A percentile compares a stretch with the other conserved stretches of the same genome.
phyloP scores from a whole-genome alignment of 2,113 vertebrate genomes.

The Pagrus major region DNA sequence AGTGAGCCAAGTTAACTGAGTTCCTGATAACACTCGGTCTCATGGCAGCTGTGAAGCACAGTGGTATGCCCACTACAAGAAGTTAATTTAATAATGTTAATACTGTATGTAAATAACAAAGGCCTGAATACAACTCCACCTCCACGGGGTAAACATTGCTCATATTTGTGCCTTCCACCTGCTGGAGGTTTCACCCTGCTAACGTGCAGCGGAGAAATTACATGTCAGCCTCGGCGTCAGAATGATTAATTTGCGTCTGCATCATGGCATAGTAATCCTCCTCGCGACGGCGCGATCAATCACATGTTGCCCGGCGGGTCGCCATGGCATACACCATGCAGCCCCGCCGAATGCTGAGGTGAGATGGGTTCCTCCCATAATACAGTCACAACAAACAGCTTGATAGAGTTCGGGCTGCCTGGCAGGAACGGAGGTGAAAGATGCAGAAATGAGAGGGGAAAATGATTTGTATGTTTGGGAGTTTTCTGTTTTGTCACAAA shows the following conservation, averaged over 20 bases:
- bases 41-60: background rate
- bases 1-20: background rate
- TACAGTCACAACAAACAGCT: constrained; percentile 68
- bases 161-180: constrained; percentile 46
- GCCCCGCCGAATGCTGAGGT: constrained; percentile 30
- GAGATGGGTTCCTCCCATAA: constrained; percentile 52
- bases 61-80: background rate
- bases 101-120: constrained; percentile 20
- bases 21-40: background rate
- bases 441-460: constrained; percentile 8
- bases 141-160: constrained; percentile 33
- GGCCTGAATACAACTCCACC: background rate
- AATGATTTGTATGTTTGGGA: background rate
- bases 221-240: constrained; percentile 72
- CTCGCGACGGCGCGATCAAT: constrained; percentile 74
- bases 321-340: constrained; percentile 27
- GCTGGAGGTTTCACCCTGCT: constrained; percentile 47
- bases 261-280: constrained; percentile 76
- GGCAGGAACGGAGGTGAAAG: background rate
- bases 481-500: background rate
- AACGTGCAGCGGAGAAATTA: constrained; percentile 69
- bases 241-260: constrained; percentile 80
- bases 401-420: constrained; percentile 47
- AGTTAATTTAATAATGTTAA: constrained; percentile 30
- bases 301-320: constrained; percentile 54